Base-by-base conservation (phyloP, 2,888 invertebrate species). In the Cheilosia urbana region DNA sequence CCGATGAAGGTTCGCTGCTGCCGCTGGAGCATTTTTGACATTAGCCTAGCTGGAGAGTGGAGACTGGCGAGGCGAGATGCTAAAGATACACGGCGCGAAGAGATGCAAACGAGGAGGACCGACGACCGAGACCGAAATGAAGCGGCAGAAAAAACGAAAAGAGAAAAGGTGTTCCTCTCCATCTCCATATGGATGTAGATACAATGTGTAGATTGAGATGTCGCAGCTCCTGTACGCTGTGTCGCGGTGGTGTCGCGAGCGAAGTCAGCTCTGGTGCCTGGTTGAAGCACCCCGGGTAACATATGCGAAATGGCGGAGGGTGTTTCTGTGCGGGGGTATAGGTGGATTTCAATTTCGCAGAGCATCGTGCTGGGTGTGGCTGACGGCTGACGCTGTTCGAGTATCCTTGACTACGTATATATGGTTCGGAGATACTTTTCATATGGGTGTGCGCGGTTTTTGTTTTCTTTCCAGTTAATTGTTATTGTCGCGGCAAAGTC, bases 161-260 rank as follows among this genome's bases (percentile, higher is more conserved):
- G 15, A 47, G 71, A 34, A 60, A 53, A 76, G 80, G 80, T 85
- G 85, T 76, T 75, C 75, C 47, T 71, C 80, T 76, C 51, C 80
- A 76, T 71, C 80, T 72, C 51, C 80, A 68, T 80, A 68, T 80
- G 85, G 85, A 66, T 80, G 78, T 73, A 85, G 85, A 85, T 85
- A 85, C 85, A 85, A 72, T 80, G 80, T 85, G 76, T n/a, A 85
- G 85, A 85, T 85, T 85, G 81, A 85, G 85, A 85, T 85, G 85
- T 85, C 81, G 85, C 76, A 81, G 85, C 85, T 85, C 76, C 85
- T 77, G 85, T 85, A 85, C 71, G 66, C 47, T 66, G 72, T 83
- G 83, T 83, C 78, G 78, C 53, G 42, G 51, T 82, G 49, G 60
- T 84, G 84, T 79, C 84, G 83, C 83, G 68, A 55, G 66, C 55